Percentiles rank a stretch among this genome's conserved stretches.
phyloP scores from a whole-genome alignment of 2,797 vertebrate species.

The Perodicticus potto region DNA sequence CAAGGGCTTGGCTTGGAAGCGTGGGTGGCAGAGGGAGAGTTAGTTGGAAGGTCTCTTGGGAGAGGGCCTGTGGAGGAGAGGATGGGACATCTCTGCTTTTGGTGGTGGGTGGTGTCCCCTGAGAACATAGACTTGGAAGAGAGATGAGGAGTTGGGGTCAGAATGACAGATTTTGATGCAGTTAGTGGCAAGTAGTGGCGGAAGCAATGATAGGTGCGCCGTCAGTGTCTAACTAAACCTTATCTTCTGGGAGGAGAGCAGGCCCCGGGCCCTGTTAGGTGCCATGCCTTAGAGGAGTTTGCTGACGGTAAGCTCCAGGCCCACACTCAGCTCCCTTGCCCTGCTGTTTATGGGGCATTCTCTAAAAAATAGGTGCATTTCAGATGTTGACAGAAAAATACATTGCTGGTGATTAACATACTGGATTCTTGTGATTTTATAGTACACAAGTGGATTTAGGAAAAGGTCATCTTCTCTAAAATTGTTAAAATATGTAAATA shows the following conservation, averaged over 20 bases:
- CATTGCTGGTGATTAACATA: neutral
- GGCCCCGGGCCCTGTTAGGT: rapidly evolving
- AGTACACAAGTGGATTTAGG: neutral
- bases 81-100: neutral
- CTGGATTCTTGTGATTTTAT: neutral
- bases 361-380: neutral
- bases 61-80: neutral
- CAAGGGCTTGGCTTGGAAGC: neutral
- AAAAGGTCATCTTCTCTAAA: neutral
- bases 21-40: neutral
- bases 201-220: neutral
- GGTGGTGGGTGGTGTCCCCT: neutral
- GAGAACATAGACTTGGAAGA: neutral
- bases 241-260: neutral
- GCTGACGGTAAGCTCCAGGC: too few relatives aligned
- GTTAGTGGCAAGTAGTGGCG: neutral
- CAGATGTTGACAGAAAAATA: neutral
- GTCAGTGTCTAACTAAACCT: neutral
- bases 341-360: neutral
- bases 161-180: rapidly evolving
- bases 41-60: neutral
- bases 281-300: neutral
- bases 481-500: neutral
- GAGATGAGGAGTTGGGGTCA: neutral
- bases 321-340: neutral